phyloP scores from a whole-genome alignment of 2,888 invertebrate species.

The Drosophila pegasa region DNA sequence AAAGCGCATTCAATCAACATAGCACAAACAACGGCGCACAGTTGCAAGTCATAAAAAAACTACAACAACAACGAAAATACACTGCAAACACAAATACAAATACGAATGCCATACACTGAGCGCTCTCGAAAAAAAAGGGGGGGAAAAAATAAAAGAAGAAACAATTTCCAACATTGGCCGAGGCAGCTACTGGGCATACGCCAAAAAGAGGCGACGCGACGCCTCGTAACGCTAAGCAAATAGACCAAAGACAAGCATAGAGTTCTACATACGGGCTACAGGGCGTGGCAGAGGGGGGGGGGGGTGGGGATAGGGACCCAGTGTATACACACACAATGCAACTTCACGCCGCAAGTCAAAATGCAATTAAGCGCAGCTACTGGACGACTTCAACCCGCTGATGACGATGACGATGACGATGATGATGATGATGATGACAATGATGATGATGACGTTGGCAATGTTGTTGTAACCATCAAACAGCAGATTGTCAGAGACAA shows the following conservation, averaged over 20 bases:
- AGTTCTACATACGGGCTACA: constrained; percentile 43
- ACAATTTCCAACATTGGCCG: constrained; percentile 44
- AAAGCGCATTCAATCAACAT: constrained; percentile 77
- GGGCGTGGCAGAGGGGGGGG: neutral
- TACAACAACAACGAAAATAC: constrained; percentile 60
- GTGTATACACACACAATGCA: constrained; percentile 56
- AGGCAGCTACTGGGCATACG: constrained; percentile 74
- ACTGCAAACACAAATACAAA: constrained; percentile 40
- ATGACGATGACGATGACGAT: constrained; percentile 25
- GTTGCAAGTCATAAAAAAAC: constrained; percentile 80
- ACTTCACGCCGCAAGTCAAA: constrained; percentile 82
- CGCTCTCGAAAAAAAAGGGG: constrained; percentile 7
- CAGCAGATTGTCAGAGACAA: constrained; percentile 69
- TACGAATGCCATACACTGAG: constrained; percentile 31
- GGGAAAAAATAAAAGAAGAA: constrained; percentile 21
- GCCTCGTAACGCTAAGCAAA: constrained; percentile 72
- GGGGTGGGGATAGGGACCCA: constrained; percentile 22
- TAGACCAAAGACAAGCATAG: constrained; percentile 59
- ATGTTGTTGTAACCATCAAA: constrained; percentile 66
- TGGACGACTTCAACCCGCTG: constrained; percentile 57
- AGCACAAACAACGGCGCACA: constrained; percentile 62
- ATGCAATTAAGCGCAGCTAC: constrained; percentile 80
- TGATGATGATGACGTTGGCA: constrained; percentile 50
- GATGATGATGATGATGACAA: constrained; percentile 20
- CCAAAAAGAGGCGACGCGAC: constrained; percentile 69